Conservation (phyloP, 2,797 vertebrate genomes). For the Phrynocephalus vlangalii region DNA sequence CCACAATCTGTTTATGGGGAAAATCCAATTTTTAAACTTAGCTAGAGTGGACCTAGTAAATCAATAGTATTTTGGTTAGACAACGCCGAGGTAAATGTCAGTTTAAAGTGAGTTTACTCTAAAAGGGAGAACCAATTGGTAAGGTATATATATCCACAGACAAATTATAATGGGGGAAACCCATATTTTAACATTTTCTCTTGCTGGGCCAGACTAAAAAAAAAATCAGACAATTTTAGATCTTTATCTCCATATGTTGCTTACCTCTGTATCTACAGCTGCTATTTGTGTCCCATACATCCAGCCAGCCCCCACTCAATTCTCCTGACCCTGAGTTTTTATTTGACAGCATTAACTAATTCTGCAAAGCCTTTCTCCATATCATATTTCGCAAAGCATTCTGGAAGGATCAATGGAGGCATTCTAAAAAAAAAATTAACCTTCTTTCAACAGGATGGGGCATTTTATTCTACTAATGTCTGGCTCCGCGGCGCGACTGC, state of each 20-base stretch:
- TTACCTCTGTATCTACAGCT: background rate
- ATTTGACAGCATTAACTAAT: background rate
- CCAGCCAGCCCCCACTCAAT: background rate
- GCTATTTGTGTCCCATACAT: background rate
- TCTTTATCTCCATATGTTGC: background rate
- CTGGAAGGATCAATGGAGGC: background rate
- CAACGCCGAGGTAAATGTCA: no score
- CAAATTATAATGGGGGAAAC: slow-evolving; percentile 5
- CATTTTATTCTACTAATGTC: no score
- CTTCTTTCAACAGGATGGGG: no score
- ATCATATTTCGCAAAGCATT: background rate
- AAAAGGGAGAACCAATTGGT: no score
- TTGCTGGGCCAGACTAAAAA: background rate
- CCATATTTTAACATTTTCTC: background rate
- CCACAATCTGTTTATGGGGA: background rate
- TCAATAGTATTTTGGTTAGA: no score
- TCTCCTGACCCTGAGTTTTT: background rate
- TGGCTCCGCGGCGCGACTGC: no score
- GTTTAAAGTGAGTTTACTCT: no score
- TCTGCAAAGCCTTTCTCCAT: background rate
- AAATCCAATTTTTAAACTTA: no score
- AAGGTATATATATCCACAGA: background rate
- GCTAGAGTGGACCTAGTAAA: no score
- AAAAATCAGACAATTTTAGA: background rate
- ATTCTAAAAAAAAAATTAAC: background rate